Percentiles rank a stretch among this genome's conserved stretches.
Conservation (phyloP, 1,140 invertebrate species). For the Idris sp. region DNA sequence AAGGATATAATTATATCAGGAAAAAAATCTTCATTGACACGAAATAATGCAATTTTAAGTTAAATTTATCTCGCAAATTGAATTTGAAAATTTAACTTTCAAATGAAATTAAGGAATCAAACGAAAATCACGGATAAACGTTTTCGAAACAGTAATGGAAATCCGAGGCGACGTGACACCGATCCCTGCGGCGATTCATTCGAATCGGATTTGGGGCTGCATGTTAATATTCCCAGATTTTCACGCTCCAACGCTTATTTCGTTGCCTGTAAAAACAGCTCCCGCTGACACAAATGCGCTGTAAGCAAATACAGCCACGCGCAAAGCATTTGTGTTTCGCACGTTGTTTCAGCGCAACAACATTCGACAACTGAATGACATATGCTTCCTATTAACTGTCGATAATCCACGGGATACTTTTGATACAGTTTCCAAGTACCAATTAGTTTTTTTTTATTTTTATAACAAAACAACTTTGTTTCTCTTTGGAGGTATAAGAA, state of each 20-base stretch:
- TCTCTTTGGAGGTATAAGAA: too few relatives aligned
- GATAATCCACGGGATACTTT: slow-evolving; percentile 40
- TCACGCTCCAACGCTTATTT: slow-evolving; percentile 66
- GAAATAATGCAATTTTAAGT: neutral
- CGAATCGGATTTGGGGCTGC: slow-evolving; percentile 60
- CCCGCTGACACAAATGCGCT: slow-evolving; percentile 50
- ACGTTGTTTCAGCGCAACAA: slow-evolving; percentile 46
- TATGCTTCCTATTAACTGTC: slow-evolving; percentile 42
- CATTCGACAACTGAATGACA: slow-evolving; percentile 39
- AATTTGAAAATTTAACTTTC: slow-evolving; percentile 7
- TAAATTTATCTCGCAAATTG: too few relatives aligned
- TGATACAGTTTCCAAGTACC: slow-evolving; percentile 2
- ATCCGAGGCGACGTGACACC: slow-evolving; percentile 42
- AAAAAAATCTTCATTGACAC: too few relatives aligned
- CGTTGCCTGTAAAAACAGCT: slow-evolving; percentile 61
- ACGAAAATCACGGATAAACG: slow-evolving; percentile 27
- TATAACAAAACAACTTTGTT: too few relatives aligned
- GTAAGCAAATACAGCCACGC: slow-evolving; percentile 64
- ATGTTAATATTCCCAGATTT: slow-evolving; percentile 66
- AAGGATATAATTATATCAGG: slow-evolving; percentile 2
- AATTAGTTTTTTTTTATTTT: too few relatives aligned
- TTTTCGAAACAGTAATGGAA: slow-evolving; percentile 65
- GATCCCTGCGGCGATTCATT: slow-evolving; percentile 56
- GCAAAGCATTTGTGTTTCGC: slow-evolving; percentile 38
- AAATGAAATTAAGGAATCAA: slow-evolving; percentile 31